These are phyloP conservation scores for Holacanthella duospinosa DNA, from an alignment of 2,888 invertebrate genomes.

Conservation along the genomic window DNA sequence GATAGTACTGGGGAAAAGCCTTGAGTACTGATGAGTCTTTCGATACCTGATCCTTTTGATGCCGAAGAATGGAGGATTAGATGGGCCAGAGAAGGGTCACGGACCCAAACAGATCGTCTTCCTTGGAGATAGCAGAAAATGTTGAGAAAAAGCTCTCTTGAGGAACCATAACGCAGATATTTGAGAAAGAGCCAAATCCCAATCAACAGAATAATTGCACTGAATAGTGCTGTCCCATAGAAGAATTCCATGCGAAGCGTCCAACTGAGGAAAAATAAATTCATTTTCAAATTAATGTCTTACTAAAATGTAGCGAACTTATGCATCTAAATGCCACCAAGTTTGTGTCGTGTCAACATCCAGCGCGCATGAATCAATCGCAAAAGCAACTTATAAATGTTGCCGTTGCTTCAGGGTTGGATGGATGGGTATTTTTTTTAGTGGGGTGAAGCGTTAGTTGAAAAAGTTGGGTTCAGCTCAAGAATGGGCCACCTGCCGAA, in stretches of 20 bases:
- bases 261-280: too few relatives aligned
- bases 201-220: background rate
- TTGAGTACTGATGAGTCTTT: conserved; percentile 3
- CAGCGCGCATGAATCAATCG: too few relatives aligned
- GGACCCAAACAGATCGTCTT: background rate
- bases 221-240: background rate
- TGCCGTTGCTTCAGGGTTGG: too few relatives aligned
- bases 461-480: too few relatives aligned
- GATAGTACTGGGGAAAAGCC: conserved; percentile 2
- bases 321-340: too few relatives aligned
- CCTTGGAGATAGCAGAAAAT: conserved; percentile 9
- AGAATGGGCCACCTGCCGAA: too few relatives aligned
- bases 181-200: background rate
- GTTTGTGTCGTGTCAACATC: too few relatives aligned
- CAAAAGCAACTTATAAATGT: too few relatives aligned
- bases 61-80: conserved; percentile 6
- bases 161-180: conserved; percentile 8
- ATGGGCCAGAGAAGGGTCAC: conserved; percentile 9
- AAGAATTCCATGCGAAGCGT: background rate
- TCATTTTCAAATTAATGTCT: too few relatives aligned
- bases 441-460: too few relatives aligned
- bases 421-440: too few relatives aligned
- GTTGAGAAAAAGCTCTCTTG: conserved; percentile 7
- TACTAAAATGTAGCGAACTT: too few relatives aligned
- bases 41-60: conserved; percentile 9